These are phyloP conservation scores for Marasmarcha lunaedactyla DNA, from an alignment of 2,888 invertebrate species.

Conservation along the genomic window DNA sequence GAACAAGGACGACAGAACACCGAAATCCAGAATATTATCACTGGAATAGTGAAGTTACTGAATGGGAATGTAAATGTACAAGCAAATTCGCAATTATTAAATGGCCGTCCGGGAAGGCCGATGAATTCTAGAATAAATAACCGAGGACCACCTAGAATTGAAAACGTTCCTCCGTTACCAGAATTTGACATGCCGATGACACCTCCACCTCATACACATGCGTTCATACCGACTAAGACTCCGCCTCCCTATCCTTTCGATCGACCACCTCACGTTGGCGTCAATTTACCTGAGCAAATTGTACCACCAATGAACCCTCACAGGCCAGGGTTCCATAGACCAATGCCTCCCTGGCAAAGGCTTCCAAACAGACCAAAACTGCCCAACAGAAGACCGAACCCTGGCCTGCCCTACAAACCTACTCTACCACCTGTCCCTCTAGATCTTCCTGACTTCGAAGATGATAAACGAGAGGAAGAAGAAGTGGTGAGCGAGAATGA, in stretches of 20 bases:
- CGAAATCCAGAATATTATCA: conserved; percentile 91
- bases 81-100: conserved; percentile 75
- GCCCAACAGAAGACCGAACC: conserved; percentile 62
- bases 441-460: conserved; percentile 39
- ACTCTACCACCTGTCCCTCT: conserved; percentile 57
- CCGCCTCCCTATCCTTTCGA: conserved; percentile 84
- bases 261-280: conserved; percentile 74
- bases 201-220: conserved; percentile 47
- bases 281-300: conserved; percentile 80
- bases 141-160: conserved; percentile 87
- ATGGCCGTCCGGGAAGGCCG: conserved; percentile 75
- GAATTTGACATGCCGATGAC: conserved; percentile 72
- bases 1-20: conserved; percentile 54
- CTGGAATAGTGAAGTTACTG: conserved; percentile 87
- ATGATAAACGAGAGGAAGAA: conserved; percentile 32
- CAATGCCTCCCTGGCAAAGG: conserved; percentile 76
- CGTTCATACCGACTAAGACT: conserved; percentile 57
- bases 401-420: conserved; percentile 73
- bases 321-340: conserved; percentile 71
- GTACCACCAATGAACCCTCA: conserved; percentile 70
- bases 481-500: conserved; percentile 44
- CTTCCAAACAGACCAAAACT: conserved; percentile 72
- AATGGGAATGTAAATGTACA: conserved; percentile 91
- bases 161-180: conserved; percentile 79
- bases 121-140: conserved; percentile 87